phyloP scores from a whole-genome alignment of 2,113 vertebrate genomes.

The Mus spicilegus region DNA sequence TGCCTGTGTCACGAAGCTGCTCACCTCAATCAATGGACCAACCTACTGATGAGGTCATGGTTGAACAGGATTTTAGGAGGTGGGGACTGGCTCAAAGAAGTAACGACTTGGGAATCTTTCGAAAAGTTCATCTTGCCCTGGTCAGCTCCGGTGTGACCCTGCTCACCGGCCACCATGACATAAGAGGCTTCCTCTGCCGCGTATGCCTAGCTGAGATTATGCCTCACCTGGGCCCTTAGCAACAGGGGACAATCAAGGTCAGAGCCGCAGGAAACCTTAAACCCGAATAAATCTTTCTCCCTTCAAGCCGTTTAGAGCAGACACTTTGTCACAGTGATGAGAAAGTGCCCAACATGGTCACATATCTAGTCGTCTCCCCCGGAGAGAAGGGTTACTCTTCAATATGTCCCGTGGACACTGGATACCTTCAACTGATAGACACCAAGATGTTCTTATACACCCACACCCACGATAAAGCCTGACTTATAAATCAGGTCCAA shows the following conservation, averaged over 20 bases:
- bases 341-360: not conserved
- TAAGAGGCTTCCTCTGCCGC: not conserved
- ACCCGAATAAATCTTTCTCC: not conserved
- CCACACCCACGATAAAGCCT: not conserved
- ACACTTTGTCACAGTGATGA: not conserved
- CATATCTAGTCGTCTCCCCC: not conserved
- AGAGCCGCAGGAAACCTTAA: not conserved
- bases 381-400: not conserved
- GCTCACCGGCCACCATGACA: no score
- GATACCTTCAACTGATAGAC: not conserved
- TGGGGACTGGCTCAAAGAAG: no score
- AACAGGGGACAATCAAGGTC: not conserved
- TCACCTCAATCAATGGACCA: not conserved
- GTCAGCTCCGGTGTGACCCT: not conserved
- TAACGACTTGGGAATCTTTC: not conserved
- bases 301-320: not conserved
- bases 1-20: rapidly evolving
- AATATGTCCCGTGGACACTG: not conserved
- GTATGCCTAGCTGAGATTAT: rapidly evolving
- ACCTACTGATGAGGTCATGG: not conserved
- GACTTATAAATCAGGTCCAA: not conserved
- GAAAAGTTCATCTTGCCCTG: not conserved
- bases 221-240: not conserved
- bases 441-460: not conserved
- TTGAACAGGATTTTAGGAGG: not conserved